Evolutionary conservation across 2,113 vertebrate genomes (phyloP).

Genomic region (Xenopus tropicalis): DNA sequence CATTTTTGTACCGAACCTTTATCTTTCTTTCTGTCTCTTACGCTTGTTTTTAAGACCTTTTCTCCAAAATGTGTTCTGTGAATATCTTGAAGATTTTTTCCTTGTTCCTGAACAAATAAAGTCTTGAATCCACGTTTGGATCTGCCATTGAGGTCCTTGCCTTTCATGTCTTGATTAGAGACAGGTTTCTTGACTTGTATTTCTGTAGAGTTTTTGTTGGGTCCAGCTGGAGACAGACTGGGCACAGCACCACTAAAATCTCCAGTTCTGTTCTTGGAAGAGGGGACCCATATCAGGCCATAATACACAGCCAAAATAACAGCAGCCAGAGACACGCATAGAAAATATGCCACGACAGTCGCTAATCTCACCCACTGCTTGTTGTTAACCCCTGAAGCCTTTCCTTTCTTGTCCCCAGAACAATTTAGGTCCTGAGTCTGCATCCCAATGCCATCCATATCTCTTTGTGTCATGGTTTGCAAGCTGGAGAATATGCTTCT

Average conservation of each 20-base stretch:
- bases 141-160: neutral
- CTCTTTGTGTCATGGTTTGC: constrained; percentile 48
- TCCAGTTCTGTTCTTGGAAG: constrained; percentile 2
- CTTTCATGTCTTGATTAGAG: neutral
- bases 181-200: neutral
- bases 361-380: constrained; percentile 78
- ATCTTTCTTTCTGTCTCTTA: neutral
- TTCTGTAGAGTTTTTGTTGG: constrained; percentile 27
- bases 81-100: neutral
- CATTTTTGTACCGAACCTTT: neutral
- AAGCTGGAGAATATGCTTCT: neutral
- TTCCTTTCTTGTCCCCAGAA: constrained; percentile 69
- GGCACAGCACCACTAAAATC: neutral
- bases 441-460: constrained; percentile 62
- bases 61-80: neutral
- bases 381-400: constrained; percentile 55
- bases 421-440: constrained; percentile 68
- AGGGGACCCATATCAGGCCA: constrained; percentile 74
- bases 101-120: neutral
- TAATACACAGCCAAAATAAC: constrained; percentile 83
- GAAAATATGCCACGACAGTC: constrained; percentile 75
- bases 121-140: constrained; percentile 32
- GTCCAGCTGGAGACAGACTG: neutral
- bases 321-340: constrained; percentile 79
- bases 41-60: neutral